Evolutionary conservation across 2,888 invertebrate species (phyloP).

Genomic region (Cryptosula pallasiana): DNA sequence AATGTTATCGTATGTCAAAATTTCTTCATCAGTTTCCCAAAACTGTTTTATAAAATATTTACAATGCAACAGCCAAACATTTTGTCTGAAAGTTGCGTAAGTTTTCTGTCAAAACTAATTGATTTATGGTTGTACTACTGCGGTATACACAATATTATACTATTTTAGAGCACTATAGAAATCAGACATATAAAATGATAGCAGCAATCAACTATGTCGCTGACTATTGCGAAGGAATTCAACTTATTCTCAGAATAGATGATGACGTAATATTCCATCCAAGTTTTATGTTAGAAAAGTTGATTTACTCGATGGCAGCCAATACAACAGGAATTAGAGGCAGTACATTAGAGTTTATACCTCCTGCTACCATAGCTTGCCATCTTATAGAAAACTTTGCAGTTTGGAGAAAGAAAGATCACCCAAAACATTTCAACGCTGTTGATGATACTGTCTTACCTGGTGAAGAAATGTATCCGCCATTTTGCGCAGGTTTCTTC

Average conservation of each 20-base stretch:
- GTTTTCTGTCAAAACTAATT: too few relatives aligned
- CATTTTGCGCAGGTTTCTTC: constrained; percentile 9
- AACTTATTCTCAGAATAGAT: constrained; percentile 16
- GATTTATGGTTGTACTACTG: too few relatives aligned
- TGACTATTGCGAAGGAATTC: neutral
- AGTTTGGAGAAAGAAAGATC: constrained; percentile 11
- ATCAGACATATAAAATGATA: neutral
- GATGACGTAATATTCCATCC: constrained; percentile 15
- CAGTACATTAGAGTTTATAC: too few relatives aligned
- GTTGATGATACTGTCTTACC: constrained; percentile 13
- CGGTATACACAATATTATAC: too few relatives aligned
- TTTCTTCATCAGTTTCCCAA: too few relatives aligned
- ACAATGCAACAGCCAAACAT: too few relatives aligned
- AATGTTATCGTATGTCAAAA: too few relatives aligned
- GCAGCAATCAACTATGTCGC: neutral
- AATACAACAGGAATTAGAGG: too few relatives aligned
- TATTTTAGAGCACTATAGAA: neutral
- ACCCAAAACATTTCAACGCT: constrained; percentile 11
- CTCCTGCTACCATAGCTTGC: neutral
- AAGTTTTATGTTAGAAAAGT: neutral
- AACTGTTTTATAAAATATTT: too few relatives aligned
- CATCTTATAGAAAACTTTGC: neutral
- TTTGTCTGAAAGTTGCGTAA: too few relatives aligned
- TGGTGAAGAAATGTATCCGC: neutral
- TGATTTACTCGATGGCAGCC: too few relatives aligned